Percentiles rank a stretch among this genome's conserved stretches.
Evolutionary conservation across 2,797 vertebrate species (phyloP).

Genomic region (Sylvia borin): DNA sequence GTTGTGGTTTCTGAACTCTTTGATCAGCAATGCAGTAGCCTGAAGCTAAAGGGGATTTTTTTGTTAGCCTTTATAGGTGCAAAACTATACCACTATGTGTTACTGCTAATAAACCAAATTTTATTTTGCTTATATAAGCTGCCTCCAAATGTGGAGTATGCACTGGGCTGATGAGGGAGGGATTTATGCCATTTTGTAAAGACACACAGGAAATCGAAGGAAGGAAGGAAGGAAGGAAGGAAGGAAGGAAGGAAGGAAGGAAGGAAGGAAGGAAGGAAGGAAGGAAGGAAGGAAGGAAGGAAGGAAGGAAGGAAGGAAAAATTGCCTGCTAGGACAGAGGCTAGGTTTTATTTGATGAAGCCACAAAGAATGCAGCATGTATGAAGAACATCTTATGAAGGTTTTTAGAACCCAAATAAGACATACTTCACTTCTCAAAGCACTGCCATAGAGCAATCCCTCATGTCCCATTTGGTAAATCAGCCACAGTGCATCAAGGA

Average conservation of each 20-base stretch:
- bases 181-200: not conserved
- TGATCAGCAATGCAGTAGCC: not conserved
- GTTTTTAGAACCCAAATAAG: not conserved
- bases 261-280: no score
- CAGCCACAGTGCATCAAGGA: not conserved
- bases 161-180: not conserved
- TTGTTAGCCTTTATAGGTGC: not conserved
- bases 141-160: not conserved
- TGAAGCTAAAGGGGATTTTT: not conserved
- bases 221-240: not conserved
- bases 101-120: not conserved
- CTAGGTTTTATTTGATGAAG: slow-evolving; percentile 47
- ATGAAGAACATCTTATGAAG: not conserved
- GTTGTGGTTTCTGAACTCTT: not conserved
- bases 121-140: not conserved
- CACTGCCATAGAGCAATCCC: not conserved
- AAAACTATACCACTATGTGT: not conserved
- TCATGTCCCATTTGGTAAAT: not conserved
- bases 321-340: not conserved
- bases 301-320: not conserved
- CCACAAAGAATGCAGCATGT: not conserved
- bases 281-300: no score
- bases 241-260: not conserved
- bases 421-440: not conserved
- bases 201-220: not conserved